Percentiles rank a stretch among this genome's conserved stretches.
phyloP scores from a whole-genome alignment of 2,888 invertebrate species.

The Chromoteleia sp. region DNA sequence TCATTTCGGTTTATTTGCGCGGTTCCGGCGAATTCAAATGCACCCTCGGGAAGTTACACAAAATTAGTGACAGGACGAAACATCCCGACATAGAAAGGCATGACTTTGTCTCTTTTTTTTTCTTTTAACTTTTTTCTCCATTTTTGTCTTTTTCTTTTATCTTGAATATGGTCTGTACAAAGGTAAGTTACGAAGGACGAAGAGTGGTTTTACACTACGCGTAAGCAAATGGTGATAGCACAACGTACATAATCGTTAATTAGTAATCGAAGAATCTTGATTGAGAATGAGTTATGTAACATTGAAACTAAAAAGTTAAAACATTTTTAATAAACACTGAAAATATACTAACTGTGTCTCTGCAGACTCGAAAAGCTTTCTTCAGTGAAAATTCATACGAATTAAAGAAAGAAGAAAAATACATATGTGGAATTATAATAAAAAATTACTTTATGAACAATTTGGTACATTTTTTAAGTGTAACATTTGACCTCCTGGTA shows the following conservation, averaged over 20 bases:
- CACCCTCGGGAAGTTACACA: slow-evolving; percentile 55
- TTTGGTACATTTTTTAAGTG: too few species aligned
- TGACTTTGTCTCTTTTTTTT: slow-evolving; percentile 48
- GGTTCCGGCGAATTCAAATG: slow-evolving; percentile 33
- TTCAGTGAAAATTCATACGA: too few species aligned
- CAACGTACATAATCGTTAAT: slow-evolving; percentile 66
- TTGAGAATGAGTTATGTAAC: slow-evolving; percentile 67
- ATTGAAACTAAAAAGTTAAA: slow-evolving; percentile 71
- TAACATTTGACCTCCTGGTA: too few species aligned
- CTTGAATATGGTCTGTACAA: slow-evolving; percentile 64
- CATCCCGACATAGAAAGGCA: slow-evolving; percentile 64
- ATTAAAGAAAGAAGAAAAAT: too few species aligned
- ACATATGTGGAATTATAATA: too few species aligned
- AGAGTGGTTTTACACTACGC: slow-evolving; percentile 66
- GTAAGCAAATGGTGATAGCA: slow-evolving; percentile 69
- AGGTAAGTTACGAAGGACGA: slow-evolving; percentile 67
- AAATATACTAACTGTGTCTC: too few species aligned
- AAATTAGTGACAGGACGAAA: slow-evolving; percentile 51
- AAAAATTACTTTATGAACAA: too few species aligned
- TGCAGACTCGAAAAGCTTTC: too few species aligned
- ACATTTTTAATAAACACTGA: too few species aligned
- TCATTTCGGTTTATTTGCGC: not conserved
- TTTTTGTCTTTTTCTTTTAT: slow-evolving; percentile 37
- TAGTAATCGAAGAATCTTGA: slow-evolving; percentile 65
- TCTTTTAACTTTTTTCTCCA: slow-evolving; percentile 22